Evolutionary conservation across 1,140 invertebrate genomes (phyloP), one percentile per base, ranked within the genome.

Genomic region (Calycopis cecrops): DNA sequence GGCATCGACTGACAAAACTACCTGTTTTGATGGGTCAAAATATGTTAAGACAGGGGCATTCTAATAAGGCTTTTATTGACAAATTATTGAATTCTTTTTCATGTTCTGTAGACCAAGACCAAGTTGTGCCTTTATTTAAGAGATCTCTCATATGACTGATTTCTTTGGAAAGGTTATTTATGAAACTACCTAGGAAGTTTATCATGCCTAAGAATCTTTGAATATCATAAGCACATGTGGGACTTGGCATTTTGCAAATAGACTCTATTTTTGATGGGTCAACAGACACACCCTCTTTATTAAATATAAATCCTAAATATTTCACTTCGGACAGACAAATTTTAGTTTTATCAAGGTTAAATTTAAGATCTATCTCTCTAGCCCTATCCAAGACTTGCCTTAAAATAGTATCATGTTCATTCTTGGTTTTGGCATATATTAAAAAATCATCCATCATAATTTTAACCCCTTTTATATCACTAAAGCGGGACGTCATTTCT

Each of bases 341-440:
- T 47, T 12, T n/a, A 12, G 14, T 14, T 16, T 55, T 55, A 11
- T 49, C 16, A 38, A 21, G 48, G 38, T 55, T 55, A 48, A 55
- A 55, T 55, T 55, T 48, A 35, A 59, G 42, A 48, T 49, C 53
- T 38, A 35, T 38, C 21, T 35, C 12, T 14, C 44, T 10, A 16
- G 12, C 11, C 28, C 47, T 52, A 8, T 54, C 9, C 10, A 59
- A 49, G 3, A 59, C 57, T 28, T 6, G 7, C 7, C 44, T 9
- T 49, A 53, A 34, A 11, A 44, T 18, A 11, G 40, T 18, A 38
- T 59, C 51, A 14, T 59, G 57, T 38, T 37, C 11, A 33, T 48
- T 8, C 21, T 40, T 12, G 3, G 18, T 49, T 33, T 47, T 47
- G 16, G n/a, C 42, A 47, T 47, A 47, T 14, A 47, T 47, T 12